Conservation (phyloP, 2,888 invertebrate genomes). For the Zhuqinia jingwanae region DNA sequence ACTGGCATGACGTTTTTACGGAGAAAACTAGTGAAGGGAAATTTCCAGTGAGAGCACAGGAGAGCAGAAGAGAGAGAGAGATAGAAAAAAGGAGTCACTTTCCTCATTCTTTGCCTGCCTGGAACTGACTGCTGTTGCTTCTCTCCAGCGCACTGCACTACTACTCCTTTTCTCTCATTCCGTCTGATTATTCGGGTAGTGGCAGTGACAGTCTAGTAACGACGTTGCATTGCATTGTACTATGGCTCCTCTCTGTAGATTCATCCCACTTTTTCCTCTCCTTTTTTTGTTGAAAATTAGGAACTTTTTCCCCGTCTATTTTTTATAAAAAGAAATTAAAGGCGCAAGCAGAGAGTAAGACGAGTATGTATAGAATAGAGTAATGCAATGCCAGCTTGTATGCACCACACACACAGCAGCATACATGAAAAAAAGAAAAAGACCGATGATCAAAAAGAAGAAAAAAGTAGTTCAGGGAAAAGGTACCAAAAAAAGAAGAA, state of each 20-base stretch:
- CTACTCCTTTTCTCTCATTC: constrained; percentile 19
- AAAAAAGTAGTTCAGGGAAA: not conserved
- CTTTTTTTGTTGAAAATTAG: not conserved
- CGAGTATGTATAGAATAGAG: too few relatives aligned
- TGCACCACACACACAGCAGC: too few relatives aligned
- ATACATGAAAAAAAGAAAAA: too few relatives aligned
- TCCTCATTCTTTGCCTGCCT: constrained; percentile 54
- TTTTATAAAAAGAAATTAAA: not conserved
- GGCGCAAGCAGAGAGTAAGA: constrained; percentile 6
- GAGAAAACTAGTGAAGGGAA: constrained; percentile 56
- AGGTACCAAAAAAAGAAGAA: not conserved
- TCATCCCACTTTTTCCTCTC: too few relatives aligned
- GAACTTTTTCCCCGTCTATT: constrained; percentile 5
- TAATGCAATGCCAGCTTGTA: not conserved
- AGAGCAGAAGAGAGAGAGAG: constrained; percentile 24
- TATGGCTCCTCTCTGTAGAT: too few relatives aligned
- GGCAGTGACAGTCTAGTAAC: too few relatives aligned
- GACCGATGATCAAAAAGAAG: not conserved
- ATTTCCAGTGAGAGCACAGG: constrained; percentile 66
- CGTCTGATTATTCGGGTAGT: not conserved
- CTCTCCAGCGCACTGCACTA: constrained; percentile 28
- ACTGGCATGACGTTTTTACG: constrained; percentile 66
- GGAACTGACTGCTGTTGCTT: constrained; percentile 56
- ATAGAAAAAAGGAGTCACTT: constrained; percentile 52
- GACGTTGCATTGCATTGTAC: too few relatives aligned